Evolutionary conservation across 2,888 invertebrate genomes (phyloP).

Genomic region (Miltochrista miniata): DNA sequence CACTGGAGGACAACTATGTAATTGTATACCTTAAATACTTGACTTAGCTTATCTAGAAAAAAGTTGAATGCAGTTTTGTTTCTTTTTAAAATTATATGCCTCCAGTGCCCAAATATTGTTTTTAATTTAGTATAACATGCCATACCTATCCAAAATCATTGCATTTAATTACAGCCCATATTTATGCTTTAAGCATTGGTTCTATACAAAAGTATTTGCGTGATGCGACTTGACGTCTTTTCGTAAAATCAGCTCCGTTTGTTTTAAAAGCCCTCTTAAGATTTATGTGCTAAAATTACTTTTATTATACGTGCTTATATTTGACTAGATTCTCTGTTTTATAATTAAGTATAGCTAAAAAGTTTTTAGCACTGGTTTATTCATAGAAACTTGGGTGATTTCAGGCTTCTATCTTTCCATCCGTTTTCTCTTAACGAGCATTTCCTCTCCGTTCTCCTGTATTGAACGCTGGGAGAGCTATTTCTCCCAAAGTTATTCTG

Average conservation of each 20-base stretch:
- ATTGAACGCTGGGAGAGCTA: constrained; percentile 47
- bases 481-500: constrained; percentile 51
- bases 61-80: too few relatives aligned
- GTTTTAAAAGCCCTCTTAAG: neutral
- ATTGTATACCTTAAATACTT: too few relatives aligned
- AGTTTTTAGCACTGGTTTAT: constrained; percentile 1
- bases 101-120: too few relatives aligned
- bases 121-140: too few relatives aligned
- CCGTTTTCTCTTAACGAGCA: constrained; percentile 52
- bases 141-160: too few relatives aligned
- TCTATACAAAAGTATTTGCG: neutral
- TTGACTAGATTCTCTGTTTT: neutral
- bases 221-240: neutral
- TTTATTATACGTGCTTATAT: neutral
- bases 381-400: constrained; percentile 61
- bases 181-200: too few relatives aligned
- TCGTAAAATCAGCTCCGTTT: neutral
- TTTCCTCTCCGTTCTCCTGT: constrained; percentile 45
- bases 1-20: too few relatives aligned
- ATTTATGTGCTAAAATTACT: neutral
- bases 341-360: neutral
- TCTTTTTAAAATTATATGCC: too few relatives aligned
- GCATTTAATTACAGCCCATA: too few relatives aligned
- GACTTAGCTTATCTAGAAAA: too few relatives aligned
- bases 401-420: constrained; percentile 56